Conservation (phyloP, 2,797 vertebrate genomes). For the Darevskia mixta region DNA sequence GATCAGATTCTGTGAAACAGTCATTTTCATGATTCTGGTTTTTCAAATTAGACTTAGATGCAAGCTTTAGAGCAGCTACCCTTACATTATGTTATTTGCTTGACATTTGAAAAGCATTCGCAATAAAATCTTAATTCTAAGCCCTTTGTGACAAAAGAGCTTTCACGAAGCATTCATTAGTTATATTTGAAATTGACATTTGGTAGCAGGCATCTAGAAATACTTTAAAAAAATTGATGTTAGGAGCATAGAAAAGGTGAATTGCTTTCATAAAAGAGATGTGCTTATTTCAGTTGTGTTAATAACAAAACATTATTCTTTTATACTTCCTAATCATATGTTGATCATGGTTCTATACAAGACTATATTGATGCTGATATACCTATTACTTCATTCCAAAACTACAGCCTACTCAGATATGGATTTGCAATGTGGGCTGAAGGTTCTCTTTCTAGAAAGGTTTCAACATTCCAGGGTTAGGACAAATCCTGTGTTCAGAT, state of each 20-base stretch:
- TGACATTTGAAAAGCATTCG: not conserved
- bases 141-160: not conserved
- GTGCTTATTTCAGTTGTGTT: slow-evolving; percentile 43
- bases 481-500: not conserved
- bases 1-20: not conserved
- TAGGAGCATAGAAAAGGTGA: not conserved
- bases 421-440: not conserved
- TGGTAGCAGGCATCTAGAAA: not conserved
- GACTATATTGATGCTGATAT: not conserved
- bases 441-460: not conserved
- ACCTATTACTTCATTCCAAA: not conserved
- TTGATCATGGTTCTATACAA: not conserved
- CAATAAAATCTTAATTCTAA: not conserved
- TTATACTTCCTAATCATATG: not conserved
- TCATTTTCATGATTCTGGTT: not conserved
- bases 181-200: not conserved
- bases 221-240: not conserved
- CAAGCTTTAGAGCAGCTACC: not conserved
- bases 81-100: not conserved
- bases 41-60: not conserved
- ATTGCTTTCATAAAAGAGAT: slow-evolving; percentile 38
- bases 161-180: not conserved
- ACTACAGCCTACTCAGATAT: not conserved
- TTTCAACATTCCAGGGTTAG: not conserved
- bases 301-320: not conserved